Base-by-base conservation (phyloP, 2,797 vertebrate species). In the Buphagus erythrorhynchus region DNA sequence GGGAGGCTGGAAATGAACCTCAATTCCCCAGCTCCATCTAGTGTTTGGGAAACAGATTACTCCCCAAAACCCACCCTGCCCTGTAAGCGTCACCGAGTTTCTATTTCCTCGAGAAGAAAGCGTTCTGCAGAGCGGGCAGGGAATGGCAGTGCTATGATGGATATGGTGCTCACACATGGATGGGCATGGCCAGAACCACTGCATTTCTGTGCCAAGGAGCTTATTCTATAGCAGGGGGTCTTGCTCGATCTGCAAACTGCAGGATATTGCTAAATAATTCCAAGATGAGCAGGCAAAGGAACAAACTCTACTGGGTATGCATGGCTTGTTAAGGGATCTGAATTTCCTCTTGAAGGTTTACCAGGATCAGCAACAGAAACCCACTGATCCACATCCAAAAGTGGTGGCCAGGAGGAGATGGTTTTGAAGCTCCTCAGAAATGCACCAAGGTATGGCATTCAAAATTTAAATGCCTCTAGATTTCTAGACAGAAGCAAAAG, bases 21-120 rank as follows among this genome's bases (percentile, higher is more conserved):
- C 97, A 87, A 68, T 92, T 84, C 62, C 86, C 83, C 96, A 96
- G 96, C 97, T 93, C 98, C 98, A 98, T 96, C 98, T 98, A 98
- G 98, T 96, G 98, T 88, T 31, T 93, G 97, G 97, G 97, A 96
- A 95, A 38, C 45, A 88, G 76, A 87, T 36, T 43, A 13, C 66
- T 91, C 29, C 61, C 62, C 5, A 11, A 38, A 63, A 65, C 12
- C 26, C 59, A 16, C 5, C 2, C 38, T 29, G 7, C 11, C 28
- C 10, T 4, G 5, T 4, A 10, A 52, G 11, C 5, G 13, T 5
- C 49, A 7, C 33, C 1, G 0, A 0, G 16, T 29, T 49, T 28
- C 12, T 16, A 0, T 10, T 69, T 42, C 67, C 48, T 31, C 0
- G 2, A 7, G 26, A 33, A 65, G 62, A 25, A 67, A 21, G 45